A percentile compares a stretch with the other conserved stretches of the same genome.
Conservation (phyloP, 2,797 vertebrate species). For the Cyclura pinguis region DNA sequence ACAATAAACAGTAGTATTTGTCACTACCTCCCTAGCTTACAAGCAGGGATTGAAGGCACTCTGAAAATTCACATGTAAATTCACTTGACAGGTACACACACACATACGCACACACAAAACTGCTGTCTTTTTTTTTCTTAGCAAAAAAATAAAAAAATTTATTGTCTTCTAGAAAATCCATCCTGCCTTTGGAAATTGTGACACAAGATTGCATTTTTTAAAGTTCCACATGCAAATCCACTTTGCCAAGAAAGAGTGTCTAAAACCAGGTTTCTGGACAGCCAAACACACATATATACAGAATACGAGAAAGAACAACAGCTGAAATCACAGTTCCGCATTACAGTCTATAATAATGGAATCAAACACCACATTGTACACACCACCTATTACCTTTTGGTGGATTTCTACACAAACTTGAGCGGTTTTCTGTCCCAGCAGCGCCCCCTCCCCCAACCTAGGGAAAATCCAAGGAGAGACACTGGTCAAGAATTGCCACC, state of each 20-base stretch:
- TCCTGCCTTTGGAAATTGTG: slow-evolving; percentile 77
- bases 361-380: slow-evolving; percentile 78
- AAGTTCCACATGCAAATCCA: slow-evolving; percentile 79
- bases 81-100: slow-evolving; percentile 25
- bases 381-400: slow-evolving; percentile 77
- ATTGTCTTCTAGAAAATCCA: slow-evolving; percentile 76
- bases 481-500: slow-evolving; percentile 70
- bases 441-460: slow-evolving; percentile 38
- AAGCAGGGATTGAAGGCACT: neutral
- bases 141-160: slow-evolving; percentile 81
- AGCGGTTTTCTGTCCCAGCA: slow-evolving; percentile 63
- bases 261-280: slow-evolving; percentile 76
- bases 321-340: slow-evolving; percentile 76
- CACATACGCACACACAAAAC: slow-evolving; percentile 47
- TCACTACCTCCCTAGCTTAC: neutral
- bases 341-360: slow-evolving; percentile 75
- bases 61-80: neutral
- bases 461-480: slow-evolving; percentile 55
- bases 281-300: slow-evolving; percentile 80
- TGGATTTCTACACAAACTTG: slow-evolving; percentile 74
- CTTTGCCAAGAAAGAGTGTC: slow-evolving; percentile 78
- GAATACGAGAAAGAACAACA: slow-evolving; percentile 78
- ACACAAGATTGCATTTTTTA: slow-evolving; percentile 74
- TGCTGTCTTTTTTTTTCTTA: slow-evolving; percentile 69
- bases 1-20: neutral